Conservation (phyloP, 2,113 vertebrate species). For the Corythornis cristatus region DNA sequence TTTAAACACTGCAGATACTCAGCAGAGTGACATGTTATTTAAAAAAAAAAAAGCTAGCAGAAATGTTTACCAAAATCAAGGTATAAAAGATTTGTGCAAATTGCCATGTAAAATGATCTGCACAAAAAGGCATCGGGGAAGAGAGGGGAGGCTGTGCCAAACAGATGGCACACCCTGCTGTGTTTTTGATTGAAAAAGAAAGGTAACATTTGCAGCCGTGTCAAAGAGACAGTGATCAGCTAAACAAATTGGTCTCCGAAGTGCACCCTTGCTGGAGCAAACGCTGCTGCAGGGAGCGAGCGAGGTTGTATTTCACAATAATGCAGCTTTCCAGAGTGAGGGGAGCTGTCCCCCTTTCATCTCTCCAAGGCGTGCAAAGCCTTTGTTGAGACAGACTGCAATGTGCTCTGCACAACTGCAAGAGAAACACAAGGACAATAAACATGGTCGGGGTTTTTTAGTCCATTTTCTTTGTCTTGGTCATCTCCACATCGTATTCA, state of each 20-base stretch:
- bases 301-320: slow-evolving; percentile 84
- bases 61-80: slow-evolving; percentile 78
- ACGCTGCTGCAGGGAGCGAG: slow-evolving; percentile 77
- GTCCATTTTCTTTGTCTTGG: not conserved
- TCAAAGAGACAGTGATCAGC: slow-evolving; percentile 88
- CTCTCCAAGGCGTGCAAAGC: slow-evolving; percentile 46
- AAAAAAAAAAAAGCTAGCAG: slow-evolving; percentile 43
- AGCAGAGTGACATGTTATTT: slow-evolving; percentile 50
- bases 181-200: slow-evolving; percentile 94
- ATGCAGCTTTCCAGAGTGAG: slow-evolving; percentile 68
- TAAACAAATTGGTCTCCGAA: slow-evolving; percentile 92
- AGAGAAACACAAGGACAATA: not conserved
- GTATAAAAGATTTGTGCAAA: slow-evolving; percentile 79
- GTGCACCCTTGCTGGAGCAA: slow-evolving; percentile 85
- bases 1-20: slow-evolving; percentile 29
- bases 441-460: rapidly evolving
- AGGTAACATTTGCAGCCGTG: slow-evolving; percentile 93
- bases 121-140: slow-evolving; percentile 85
- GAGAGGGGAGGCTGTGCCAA: slow-evolving; percentile 82
- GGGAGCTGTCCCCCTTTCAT: slow-evolving; percentile 63
- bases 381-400: slow-evolving; percentile 72
- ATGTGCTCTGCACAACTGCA: not conserved
- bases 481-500: slow-evolving; percentile 2
- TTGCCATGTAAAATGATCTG: slow-evolving; percentile 85
- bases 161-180: slow-evolving; percentile 96